A percentile compares a stretch with the other conserved stretches of the same genome.
phyloP scores from a whole-genome alignment of 2,888 invertebrate species.

The Perdita meconis region DNA sequence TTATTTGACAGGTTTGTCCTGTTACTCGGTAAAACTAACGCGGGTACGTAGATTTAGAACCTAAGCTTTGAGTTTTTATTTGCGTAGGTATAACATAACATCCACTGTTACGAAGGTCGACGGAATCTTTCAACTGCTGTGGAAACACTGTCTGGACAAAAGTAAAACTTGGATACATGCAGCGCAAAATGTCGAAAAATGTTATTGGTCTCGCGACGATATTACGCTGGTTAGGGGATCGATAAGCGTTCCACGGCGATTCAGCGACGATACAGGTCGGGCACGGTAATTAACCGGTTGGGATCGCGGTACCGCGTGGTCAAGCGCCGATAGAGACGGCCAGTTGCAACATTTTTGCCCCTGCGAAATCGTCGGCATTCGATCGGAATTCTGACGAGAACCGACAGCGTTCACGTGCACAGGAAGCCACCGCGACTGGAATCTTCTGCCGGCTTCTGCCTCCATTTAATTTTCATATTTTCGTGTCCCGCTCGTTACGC shows the following conservation, averaged over 20 bases:
- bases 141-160: too few relatives aligned
- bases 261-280: constrained; percentile 19
- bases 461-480: constrained; percentile 60
- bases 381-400: constrained; percentile 58
- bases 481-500: constrained; percentile 36
- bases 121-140: too few relatives aligned
- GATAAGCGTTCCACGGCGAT: neutral
- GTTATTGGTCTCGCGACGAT: neutral
- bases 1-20: too few relatives aligned
- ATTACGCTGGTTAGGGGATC: neutral
- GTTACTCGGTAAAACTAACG: too few relatives aligned
- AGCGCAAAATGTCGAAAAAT: constrained; percentile 1
- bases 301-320: constrained; percentile 57
- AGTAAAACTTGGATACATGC: neutral
- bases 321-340: constrained; percentile 27
- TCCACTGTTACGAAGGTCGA: neutral
- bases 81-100: too few relatives aligned
- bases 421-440: constrained; percentile 61
- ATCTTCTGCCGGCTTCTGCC: constrained; percentile 52
- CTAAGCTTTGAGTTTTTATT: too few relatives aligned
- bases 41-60: too few relatives aligned
- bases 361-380: constrained; percentile 57
- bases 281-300: constrained; percentile 55
- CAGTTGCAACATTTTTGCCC: constrained; percentile 58
- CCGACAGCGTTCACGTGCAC: constrained; percentile 50